Conservation (phyloP, 2,888 invertebrate species). For the Noctua pronuba region DNA sequence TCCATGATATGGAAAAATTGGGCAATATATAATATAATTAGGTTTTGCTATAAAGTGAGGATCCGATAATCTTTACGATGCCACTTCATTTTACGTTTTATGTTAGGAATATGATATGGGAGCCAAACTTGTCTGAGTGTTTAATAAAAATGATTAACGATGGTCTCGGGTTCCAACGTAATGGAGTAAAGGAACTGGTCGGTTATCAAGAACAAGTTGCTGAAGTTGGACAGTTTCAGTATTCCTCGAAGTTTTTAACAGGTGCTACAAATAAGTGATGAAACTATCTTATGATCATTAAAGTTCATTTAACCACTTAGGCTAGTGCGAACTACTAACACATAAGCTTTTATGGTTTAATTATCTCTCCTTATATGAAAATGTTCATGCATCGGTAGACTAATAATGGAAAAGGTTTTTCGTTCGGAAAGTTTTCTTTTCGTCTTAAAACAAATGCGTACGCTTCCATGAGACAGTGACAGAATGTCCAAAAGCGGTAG, state of each 20-base stretch:
- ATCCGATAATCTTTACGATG: constrained; percentile 60
- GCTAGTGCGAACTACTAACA: neutral
- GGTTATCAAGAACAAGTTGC: constrained; percentile 18
- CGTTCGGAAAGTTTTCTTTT: neutral
- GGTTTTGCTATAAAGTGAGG: constrained; percentile 51
- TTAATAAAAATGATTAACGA: constrained; percentile 47
- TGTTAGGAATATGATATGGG: constrained; percentile 41
- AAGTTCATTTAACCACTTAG: neutral
- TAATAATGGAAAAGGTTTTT: neutral
- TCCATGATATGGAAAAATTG: constrained; percentile 61
- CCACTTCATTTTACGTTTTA: constrained; percentile 46
- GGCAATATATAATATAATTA: constrained; percentile 64
- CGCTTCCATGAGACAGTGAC: constrained; percentile 16
- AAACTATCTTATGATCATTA: constrained; percentile 16
- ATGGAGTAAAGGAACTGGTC: constrained; percentile 29
- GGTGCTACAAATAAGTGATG: constrained; percentile 16
- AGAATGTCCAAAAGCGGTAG: constrained; percentile 20
- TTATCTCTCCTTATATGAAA: neutral
- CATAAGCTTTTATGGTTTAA: neutral
- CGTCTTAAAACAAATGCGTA: constrained; percentile 23
- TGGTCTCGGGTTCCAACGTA: neutral
- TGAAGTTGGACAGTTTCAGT: constrained; percentile 32
- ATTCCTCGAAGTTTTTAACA: constrained; percentile 22
- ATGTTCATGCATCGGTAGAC: neutral
- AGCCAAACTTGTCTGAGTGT: constrained; percentile 42